phyloP scores from a whole-genome alignment of 1,140 invertebrate genomes.

The Drosophila mayri region DNA sequence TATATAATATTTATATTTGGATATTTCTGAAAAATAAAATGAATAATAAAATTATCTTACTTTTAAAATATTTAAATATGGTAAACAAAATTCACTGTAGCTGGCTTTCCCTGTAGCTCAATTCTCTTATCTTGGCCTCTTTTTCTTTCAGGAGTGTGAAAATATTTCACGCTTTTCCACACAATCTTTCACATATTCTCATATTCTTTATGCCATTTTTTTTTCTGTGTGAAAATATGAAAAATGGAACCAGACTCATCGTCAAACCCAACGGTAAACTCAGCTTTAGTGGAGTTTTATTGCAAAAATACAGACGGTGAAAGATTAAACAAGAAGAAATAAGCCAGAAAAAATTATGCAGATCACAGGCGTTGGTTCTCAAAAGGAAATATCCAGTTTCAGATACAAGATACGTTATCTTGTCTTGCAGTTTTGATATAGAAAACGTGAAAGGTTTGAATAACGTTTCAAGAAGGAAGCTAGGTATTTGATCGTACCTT shows the following conservation, averaged over 20 bases:
- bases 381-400: constrained; percentile 19
- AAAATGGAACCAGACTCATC: constrained; percentile 36
- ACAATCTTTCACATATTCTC: constrained; percentile 8
- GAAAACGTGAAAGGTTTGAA: constrained; percentile 1
- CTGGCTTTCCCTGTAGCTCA: not conserved
- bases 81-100: too few species aligned
- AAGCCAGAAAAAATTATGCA: constrained; percentile 1
- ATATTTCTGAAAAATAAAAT: too few species aligned
- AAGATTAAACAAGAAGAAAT: not conserved
- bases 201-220: constrained; percentile 6
- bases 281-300: constrained; percentile 19
- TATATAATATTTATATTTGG: too few species aligned
- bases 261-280: constrained; percentile 33
- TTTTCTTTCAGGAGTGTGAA: constrained; percentile 18
- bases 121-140: constrained; percentile 11
- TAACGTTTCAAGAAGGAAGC: not conserved
- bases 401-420: not conserved
- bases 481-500: too few species aligned
- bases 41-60: too few species aligned
- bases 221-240: constrained; percentile 29
- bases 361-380: not conserved
- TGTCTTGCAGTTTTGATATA: not conserved
- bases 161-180: constrained; percentile 36
- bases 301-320: constrained; percentile 5
- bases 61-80: not conserved